Conservation (phyloP, 2,888 invertebrate genomes). For the Xylota sylvarum region DNA sequence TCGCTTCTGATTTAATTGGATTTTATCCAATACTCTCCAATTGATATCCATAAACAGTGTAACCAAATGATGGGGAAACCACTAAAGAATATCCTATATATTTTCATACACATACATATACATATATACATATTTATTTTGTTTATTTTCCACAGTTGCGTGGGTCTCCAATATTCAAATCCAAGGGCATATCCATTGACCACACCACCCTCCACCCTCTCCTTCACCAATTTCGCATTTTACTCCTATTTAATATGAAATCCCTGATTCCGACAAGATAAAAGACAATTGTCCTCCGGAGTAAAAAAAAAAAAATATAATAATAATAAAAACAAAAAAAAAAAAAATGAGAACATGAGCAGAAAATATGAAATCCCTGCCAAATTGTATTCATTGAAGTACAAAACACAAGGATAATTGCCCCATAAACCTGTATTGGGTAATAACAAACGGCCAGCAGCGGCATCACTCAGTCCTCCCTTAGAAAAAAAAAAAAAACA, state of each 20-base stretch:
- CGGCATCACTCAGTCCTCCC: slow-evolving; percentile 10
- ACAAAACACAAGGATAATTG: slow-evolving; percentile 76
- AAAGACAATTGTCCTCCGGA: slow-evolving; percentile 66
- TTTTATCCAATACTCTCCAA: slow-evolving; percentile 18
- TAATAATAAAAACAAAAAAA: slow-evolving; percentile 15
- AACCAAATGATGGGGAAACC: slow-evolving; percentile 16
- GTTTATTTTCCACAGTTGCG: slow-evolving; percentile 22
- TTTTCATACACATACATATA: neutral
- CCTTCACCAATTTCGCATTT: slow-evolving; percentile 24
- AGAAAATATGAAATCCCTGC: slow-evolving; percentile 75
- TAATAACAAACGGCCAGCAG: slow-evolving; percentile 69
- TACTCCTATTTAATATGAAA: slow-evolving; percentile 61
- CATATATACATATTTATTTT: neutral
- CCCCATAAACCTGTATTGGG: slow-evolving; percentile 75
- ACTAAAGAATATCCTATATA: slow-evolving; percentile 27
- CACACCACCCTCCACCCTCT: slow-evolving; percentile 11
- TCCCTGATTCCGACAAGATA: slow-evolving; percentile 69
- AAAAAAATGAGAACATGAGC: slow-evolving; percentile 47
- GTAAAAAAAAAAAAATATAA: slow-evolving; percentile 30
- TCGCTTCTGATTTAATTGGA: slow-evolving; percentile 42
- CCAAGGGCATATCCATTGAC: slow-evolving; percentile 26
- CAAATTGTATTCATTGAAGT: slow-evolving; percentile 75
- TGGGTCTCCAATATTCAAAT: slow-evolving; percentile 34
- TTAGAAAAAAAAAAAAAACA: slow-evolving; percentile 9
- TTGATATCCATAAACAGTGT: slow-evolving; percentile 18